These are phyloP conservation scores for Pipa parva DNA, from an alignment of 2,113 vertebrate genomes.

Conservation along the genomic window DNA sequence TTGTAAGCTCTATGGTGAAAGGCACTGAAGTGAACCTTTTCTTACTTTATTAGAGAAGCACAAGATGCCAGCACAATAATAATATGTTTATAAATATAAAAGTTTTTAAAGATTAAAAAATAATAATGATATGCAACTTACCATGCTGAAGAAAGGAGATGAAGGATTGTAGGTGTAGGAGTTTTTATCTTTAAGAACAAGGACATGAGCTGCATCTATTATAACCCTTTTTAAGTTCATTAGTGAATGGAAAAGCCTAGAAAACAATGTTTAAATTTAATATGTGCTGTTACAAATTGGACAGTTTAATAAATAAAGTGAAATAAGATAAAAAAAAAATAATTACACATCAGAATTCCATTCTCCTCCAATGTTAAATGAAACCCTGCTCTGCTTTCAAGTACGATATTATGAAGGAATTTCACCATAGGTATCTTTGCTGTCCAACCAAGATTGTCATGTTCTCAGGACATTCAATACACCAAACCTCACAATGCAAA, in stretches of 20 bases:
- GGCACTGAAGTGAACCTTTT: neutral
- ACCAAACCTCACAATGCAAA: too few species aligned
- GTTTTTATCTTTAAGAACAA: slow-evolving; percentile 78
- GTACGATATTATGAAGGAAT: too few species aligned
- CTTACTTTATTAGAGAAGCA: neutral
- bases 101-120: neutral
- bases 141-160: slow-evolving; percentile 75
- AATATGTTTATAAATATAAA: too few species aligned
- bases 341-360: too few species aligned
- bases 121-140: slow-evolving; percentile 50
- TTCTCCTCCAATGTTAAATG: too few species aligned
- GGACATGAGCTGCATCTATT: slow-evolving; percentile 75
- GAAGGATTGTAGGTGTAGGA: slow-evolving; percentile 63
- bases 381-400: too few species aligned
- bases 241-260: slow-evolving; percentile 80
- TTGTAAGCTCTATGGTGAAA: neutral
- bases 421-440: too few species aligned
- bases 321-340: too few species aligned
- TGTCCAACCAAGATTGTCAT: too few species aligned
- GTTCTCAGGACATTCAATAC: too few species aligned
- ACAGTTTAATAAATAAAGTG: too few species aligned
- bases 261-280: slow-evolving; percentile 6
- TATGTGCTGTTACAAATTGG: too few species aligned
- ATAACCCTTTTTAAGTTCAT: slow-evolving; percentile 77
- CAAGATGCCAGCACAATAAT: neutral